phyloP scores from a whole-genome alignment of 2,888 invertebrate genomes.

The Synanthedon vespiformis region DNA sequence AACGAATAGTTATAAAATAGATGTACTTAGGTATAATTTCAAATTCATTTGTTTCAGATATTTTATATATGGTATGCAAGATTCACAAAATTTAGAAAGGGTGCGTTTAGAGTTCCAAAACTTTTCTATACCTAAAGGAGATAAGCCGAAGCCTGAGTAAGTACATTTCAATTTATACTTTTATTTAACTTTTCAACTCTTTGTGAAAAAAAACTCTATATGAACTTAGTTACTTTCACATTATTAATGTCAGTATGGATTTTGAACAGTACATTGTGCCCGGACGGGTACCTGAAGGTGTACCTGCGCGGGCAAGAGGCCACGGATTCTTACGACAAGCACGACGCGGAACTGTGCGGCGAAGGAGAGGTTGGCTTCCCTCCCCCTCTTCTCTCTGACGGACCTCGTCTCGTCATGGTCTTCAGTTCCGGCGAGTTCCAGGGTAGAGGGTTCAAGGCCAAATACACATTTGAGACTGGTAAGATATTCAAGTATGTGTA shows the following conservation, averaged over 20 bases:
- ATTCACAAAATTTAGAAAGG: conserved; percentile 94
- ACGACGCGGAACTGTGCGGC: conserved; percentile 93
- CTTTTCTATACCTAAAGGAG: conserved; percentile 91
- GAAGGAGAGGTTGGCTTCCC: conserved; percentile 70
- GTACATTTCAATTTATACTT: conserved; percentile 49
- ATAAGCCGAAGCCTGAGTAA: conserved; percentile 82
- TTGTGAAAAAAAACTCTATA: too few species aligned
- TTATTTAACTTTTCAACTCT: too few species aligned
- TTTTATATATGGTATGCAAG: conserved; percentile 98
- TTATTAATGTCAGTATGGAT: too few species aligned
- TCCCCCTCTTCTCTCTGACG: conserved; percentile 87
- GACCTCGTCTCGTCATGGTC: conserved; percentile 93
- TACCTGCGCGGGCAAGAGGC: conserved; percentile 94
- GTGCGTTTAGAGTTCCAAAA: conserved; percentile 89
- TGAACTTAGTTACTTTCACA: too few species aligned
- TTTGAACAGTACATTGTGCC: conserved; percentile 65
- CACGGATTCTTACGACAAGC: conserved; percentile 92
- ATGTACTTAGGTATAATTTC: not conserved
- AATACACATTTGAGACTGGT: conserved; percentile 88
- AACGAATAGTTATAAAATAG: too few species aligned
- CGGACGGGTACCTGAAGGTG: conserved; percentile 90
- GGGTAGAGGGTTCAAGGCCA: conserved; percentile 92
- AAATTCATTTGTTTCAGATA: conserved; percentile 70
- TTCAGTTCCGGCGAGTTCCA: conserved; percentile 93
- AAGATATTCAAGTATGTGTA: conserved; percentile 11